Evolutionary conservation across 2,888 invertebrate genomes (phyloP), one percentile per base, ranked within the genome.

Genomic region (Yponomeuta evonymella): DNA sequence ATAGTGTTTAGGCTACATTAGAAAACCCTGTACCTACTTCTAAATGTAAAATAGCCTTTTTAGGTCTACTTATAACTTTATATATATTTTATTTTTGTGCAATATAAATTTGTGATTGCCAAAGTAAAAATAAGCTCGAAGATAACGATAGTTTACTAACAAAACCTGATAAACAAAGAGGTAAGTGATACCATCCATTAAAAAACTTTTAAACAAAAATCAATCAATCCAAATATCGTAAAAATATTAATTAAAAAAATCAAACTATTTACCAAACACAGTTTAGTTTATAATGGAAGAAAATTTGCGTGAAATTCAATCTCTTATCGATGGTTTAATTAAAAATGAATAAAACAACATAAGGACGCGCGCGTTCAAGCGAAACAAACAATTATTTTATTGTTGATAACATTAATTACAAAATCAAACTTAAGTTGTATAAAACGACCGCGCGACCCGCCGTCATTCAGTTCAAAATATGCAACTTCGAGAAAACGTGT

Each of bases 221-320:
- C 67, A 67, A 67, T 66, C 43, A 67, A 67, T n/a, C 15, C 36
- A 43, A 11, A 43, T 1, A 43, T n/a, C 33, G 15, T 33, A 33
- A 65, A 65, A 33, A 65, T 33, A 88, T 88, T 89, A 88, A 91
- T 90, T 89, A 88, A 88, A 88, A 33, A 89, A 88, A 89, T 88
- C 85, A 88, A 89, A 86, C 79, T 88, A 89, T 92, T 91, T 89
- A 90, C 86, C 82, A 89, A 89, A 89, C 86, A 89, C 85, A 83
- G 85, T 88, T 89, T 87, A 88, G 86, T 89, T 90, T 88, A 81
- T 88, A 86, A 88, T 84, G 78, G 83, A 83, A 84, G 82, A 83
- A 89, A 89, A 90, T 89, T 86, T 88, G 84, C 89, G 87, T 90
- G 88, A 89, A 89, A 90, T 90, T 85, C 80, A 85, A 86, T 82